phyloP scores from a whole-genome alignment of 2,888 invertebrate genomes.

The Cataglyphis livida region DNA sequence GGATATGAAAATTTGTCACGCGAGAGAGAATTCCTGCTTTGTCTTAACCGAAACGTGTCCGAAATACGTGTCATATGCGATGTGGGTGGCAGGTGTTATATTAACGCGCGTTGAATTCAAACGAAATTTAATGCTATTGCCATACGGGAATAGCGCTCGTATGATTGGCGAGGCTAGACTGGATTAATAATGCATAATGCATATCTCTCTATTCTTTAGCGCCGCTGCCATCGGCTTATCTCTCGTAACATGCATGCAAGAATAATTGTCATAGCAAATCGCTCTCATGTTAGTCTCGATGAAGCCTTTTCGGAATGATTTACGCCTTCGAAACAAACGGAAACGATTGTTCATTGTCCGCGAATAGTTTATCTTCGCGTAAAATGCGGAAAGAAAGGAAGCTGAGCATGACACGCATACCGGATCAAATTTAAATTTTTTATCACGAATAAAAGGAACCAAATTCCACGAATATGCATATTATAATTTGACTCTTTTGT shows the following conservation, averaged over 20 bases:
- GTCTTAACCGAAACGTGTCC: not conserved
- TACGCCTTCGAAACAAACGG: not conserved
- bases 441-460: not conserved
- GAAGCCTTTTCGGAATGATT: not conserved
- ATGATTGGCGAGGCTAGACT: conserved; percentile 53
- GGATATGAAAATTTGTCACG: conserved; percentile 2
- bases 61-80: conserved; percentile 30
- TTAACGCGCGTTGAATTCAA: conserved; percentile 24
- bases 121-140: conserved; percentile 63
- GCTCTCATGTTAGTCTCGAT: not conserved
- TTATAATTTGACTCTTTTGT: not conserved
- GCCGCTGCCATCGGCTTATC: not conserved
- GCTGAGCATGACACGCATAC: not conserved
- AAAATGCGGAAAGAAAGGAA: not conserved
- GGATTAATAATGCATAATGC: conserved; percentile 62
- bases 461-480: not conserved
- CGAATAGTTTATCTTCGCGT: not conserved
- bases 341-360: not conserved
- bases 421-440: not conserved
- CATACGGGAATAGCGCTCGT: not conserved
- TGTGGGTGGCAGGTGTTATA: conserved; percentile 49
- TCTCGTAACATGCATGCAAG: conserved; percentile 13
- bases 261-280: conserved; percentile 24
- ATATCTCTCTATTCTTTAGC: conserved; percentile 29
- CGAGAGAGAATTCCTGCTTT: not conserved